Evolutionary conservation across 2,113 vertebrate species (phyloP).

Genomic region (Apodemus speciosus): DNA sequence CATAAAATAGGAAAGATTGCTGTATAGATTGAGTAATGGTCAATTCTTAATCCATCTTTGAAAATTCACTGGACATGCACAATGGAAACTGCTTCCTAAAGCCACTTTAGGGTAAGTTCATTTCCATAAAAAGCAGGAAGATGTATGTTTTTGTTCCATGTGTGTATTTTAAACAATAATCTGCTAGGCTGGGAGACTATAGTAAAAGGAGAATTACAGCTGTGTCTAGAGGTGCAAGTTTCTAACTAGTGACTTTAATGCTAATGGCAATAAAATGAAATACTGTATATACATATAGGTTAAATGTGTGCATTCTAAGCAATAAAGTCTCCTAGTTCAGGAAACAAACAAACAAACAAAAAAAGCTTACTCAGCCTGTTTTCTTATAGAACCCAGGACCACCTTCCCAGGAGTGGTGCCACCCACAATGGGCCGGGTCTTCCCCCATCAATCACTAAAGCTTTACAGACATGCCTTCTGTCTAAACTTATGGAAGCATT

Average conservation of each 20-base stretch:
- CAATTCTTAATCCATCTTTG: constrained; percentile 61
- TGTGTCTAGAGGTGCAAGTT: background rate
- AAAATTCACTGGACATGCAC: constrained; percentile 13
- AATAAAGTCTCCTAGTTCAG: background rate
- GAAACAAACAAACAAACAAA: too few species aligned
- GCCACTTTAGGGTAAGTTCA: constrained; percentile 32
- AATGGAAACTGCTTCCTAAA: constrained; percentile 46
- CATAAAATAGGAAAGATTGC: background rate
- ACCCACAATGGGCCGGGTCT: too few species aligned
- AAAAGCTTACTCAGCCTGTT: background rate
- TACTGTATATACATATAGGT: background rate
- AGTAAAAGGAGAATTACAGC: background rate
- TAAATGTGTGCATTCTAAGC: background rate
- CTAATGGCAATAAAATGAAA: background rate
- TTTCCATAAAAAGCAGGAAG: constrained; percentile 48
- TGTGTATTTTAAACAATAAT: constrained; percentile 12
- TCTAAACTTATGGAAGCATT: background rate
- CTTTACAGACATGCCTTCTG: background rate
- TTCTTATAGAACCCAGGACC: background rate
- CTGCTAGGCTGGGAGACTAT: background rate
- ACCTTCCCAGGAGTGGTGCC: background rate
- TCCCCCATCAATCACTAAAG: background rate
- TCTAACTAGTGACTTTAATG: background rate
- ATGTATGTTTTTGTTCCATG: background rate
- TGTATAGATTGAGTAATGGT: constrained; percentile 42